Percentiles rank a stretch among this genome's conserved stretches.
phyloP scores from a whole-genome alignment of 2,888 invertebrate species.

The Hydraecia micacea region DNA sequence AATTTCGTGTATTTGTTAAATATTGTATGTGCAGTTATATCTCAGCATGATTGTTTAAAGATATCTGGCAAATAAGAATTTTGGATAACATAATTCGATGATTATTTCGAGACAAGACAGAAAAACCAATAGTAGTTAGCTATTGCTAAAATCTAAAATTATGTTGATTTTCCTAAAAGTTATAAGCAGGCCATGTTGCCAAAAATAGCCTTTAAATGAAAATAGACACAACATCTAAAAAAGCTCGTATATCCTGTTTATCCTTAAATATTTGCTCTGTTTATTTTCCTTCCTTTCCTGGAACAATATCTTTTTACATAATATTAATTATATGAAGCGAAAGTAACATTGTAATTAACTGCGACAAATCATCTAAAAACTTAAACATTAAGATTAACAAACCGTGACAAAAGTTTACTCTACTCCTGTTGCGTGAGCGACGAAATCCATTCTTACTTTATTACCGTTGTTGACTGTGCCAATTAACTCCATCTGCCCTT shows the following conservation, averaged over 20 bases:
- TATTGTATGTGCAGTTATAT: not conserved
- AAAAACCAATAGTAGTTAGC: too few relatives aligned
- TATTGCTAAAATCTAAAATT: too few relatives aligned
- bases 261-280: conserved; percentile 1
- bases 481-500: conserved; percentile 68
- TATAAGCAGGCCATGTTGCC: not conserved
- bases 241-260: not conserved
- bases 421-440: conserved; percentile 86
- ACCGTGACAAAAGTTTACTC: conserved; percentile 87
- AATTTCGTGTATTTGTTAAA: not conserved
- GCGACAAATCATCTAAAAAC: conserved; percentile 78
- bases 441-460: conserved; percentile 82
- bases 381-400: conserved; percentile 85
- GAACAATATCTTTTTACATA: conserved; percentile 5
- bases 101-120: too few relatives aligned
- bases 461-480: conserved; percentile 47
- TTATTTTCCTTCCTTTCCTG: conserved; percentile 13
- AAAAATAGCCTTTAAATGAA: not conserved
- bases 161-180: not conserved
- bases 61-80: not conserved
- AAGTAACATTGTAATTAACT: conserved; percentile 57
- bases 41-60: not conserved
- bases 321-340: conserved; percentile 32
- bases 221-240: not conserved
- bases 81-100: not conserved